A percentile compares a stretch with the other conserved stretches of the same genome.
These are phyloP conservation scores for Cassiopea andromeda DNA, from an alignment of 30 jellyfish, hydroid and myxozoan species.

Conservation along the genomic window DNA sequence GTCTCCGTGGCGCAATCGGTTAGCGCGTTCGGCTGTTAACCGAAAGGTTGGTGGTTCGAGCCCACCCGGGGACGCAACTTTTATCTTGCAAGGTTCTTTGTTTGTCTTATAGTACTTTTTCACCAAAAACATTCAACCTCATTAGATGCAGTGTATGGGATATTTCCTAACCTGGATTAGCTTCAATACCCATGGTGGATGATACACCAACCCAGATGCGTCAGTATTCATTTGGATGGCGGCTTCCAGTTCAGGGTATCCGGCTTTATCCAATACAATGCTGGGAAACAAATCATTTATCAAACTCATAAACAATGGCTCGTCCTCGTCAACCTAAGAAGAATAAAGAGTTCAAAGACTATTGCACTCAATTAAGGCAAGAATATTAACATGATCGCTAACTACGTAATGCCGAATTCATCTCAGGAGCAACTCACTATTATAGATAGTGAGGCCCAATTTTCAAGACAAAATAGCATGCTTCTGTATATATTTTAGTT, in stretches of 20 bases:
- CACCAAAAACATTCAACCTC: too few relatives aligned
- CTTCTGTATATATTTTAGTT: too few relatives aligned
- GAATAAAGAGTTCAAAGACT: too few relatives aligned
- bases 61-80: constrained; percentile 67
- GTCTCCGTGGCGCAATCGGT: constrained; percentile 76
- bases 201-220: constrained; percentile 81
- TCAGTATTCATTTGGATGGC: constrained; percentile 89
- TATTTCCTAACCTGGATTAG: constrained; percentile 81
- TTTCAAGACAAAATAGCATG: too few relatives aligned
- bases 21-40: constrained; percentile 71
- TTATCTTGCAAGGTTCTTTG: background rate
- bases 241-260: constrained; percentile 94
- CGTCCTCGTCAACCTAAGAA: constrained; percentile 96
- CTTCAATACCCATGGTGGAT: constrained; percentile 96
- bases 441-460: too few relatives aligned
- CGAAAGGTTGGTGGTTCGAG: constrained; percentile 71
- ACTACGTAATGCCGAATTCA: too few relatives aligned
- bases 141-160: background rate
- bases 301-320: constrained; percentile 94
- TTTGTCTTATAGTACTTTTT: background rate
- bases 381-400: too few relatives aligned
- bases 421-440: too few relatives aligned
- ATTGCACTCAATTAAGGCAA: too few relatives aligned
- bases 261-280: constrained; percentile 96
- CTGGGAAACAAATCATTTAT: constrained; percentile 97